Percentiles rank a stretch among this genome's conserved stretches.
Evolutionary conservation across 2,888 invertebrate genomes (phyloP).

Genomic region (Microctonus hyperodae): DNA sequence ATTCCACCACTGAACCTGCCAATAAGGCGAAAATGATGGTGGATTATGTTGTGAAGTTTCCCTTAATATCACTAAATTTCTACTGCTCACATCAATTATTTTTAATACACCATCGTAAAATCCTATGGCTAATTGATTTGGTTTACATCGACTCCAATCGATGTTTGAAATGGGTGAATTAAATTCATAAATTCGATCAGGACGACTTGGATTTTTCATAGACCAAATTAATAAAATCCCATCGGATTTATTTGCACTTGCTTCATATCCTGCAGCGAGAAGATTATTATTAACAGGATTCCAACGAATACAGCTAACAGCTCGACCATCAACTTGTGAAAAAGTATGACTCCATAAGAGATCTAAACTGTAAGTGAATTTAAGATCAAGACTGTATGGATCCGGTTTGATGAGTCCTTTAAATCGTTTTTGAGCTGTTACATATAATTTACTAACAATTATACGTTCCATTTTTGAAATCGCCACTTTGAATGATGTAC

Average conservation of each 20-base stretch:
- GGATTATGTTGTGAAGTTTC: conserved; percentile 66
- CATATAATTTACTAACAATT: conserved; percentile 73
- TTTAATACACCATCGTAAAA: conserved; percentile 76
- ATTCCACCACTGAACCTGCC: conserved; percentile 71
- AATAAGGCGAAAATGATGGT: conserved; percentile 73
- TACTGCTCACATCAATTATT: conserved; percentile 74
- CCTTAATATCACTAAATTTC: conserved; percentile 66
- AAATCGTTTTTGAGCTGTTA: conserved; percentile 74
- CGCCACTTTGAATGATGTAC: conserved; percentile 68
- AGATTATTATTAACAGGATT: conserved; percentile 75
- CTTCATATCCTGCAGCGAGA: conserved; percentile 78
- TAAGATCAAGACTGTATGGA: conserved; percentile 70
- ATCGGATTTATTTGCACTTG: conserved; percentile 51
- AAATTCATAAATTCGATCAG: conserved; percentile 74
- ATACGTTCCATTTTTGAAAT: conserved; percentile 75
- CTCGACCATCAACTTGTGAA: conserved; percentile 64
- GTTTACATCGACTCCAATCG: conserved; percentile 73
- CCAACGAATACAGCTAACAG: conserved; percentile 72
- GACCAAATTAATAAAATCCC: conserved; percentile 82
- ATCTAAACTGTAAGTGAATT: conserved; percentile 72
- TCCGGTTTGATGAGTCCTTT: conserved; percentile 71
- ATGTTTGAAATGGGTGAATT: conserved; percentile 72
- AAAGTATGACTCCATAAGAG: conserved; percentile 72
- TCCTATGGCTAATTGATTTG: conserved; percentile 79
- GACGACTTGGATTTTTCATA: conserved; percentile 76